Evolutionary conservation across 2,113 vertebrate species (phyloP).

Genomic region (Notarius quadriscutis): DNA sequence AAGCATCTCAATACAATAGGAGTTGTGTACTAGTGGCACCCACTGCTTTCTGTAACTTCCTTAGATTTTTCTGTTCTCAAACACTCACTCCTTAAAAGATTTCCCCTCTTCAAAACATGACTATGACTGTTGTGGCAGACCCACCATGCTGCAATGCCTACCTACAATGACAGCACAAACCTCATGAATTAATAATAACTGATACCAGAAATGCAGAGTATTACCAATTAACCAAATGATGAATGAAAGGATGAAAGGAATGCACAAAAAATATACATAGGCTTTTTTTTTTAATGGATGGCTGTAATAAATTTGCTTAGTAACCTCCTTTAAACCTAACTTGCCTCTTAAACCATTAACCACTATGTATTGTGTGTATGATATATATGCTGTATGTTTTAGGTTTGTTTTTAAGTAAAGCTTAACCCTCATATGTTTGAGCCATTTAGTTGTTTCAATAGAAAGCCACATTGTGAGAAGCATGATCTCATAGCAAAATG

Average conservation of each 20-base stretch:
- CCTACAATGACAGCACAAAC: slow-evolving; percentile 28
- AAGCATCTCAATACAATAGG: not conserved
- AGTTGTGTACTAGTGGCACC: slow-evolving; percentile 8
- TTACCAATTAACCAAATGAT: slow-evolving; percentile 56
- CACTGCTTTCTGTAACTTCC: not conserved
- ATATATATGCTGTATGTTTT: not conserved
- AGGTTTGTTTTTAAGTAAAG: not conserved
- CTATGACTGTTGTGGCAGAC: slow-evolving; percentile 74
- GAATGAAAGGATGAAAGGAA: slow-evolving; percentile 21
- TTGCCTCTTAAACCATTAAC: slow-evolving; percentile 35
- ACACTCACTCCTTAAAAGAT: not conserved
- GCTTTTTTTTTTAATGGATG: slow-evolving; percentile 14
- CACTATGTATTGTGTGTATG: not conserved
- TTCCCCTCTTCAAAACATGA: slow-evolving; percentile 59
- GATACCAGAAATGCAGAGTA: not conserved
- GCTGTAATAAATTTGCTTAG: slow-evolving; percentile 49
- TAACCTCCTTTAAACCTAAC: slow-evolving; percentile 1
- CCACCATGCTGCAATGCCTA: slow-evolving; percentile 68
- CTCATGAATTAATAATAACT: slow-evolving; percentile 9
- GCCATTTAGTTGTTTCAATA: not conserved
- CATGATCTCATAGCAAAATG: not conserved
- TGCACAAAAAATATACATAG: slow-evolving; percentile 34
- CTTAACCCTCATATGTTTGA: slow-evolving; percentile 13
- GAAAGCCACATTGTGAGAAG: not conserved
- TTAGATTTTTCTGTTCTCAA: not conserved